A percentile compares a stretch with the other conserved stretches of the same genome.
phyloP scores from a whole-genome alignment of 2,888 invertebrate genomes.

The Nomada fucata region DNA sequence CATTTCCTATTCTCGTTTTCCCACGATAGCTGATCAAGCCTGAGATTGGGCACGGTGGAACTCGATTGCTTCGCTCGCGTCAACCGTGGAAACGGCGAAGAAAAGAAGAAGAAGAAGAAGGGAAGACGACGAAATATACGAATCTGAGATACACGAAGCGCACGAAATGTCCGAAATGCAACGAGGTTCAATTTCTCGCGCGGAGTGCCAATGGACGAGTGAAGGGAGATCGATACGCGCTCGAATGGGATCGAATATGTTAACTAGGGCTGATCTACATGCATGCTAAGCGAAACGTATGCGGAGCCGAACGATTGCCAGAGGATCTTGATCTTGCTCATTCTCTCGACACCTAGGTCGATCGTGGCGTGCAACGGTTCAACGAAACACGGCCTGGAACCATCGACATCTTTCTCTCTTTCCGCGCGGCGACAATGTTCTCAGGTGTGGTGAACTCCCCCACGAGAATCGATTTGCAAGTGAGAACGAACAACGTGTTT shows the following conservation, averaged over 20 bases:
- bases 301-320: slow-evolving; percentile 66
- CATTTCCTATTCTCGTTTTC: slow-evolving; percentile 19
- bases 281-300: slow-evolving; percentile 73
- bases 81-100: slow-evolving; percentile 12
- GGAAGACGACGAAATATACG: not conserved
- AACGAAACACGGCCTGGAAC: slow-evolving; percentile 47
- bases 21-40: slow-evolving; percentile 25
- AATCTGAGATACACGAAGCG: not conserved
- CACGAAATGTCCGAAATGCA: slow-evolving; percentile 17
- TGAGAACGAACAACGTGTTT: slow-evolving; percentile 54
- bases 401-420: slow-evolving; percentile 55
- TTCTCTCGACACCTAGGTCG: slow-evolving; percentile 40
- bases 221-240: slow-evolving; percentile 65
- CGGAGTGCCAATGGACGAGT: slow-evolving; percentile 25
- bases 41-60: slow-evolving; percentile 9
- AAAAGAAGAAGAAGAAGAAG: not conserved
- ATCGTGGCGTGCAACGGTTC: slow-evolving; percentile 25
- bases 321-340: slow-evolving; percentile 69
- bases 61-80: not conserved
- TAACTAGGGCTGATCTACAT: slow-evolving; percentile 73
- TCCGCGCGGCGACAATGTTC: slow-evolving; percentile 18
- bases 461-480: slow-evolving; percentile 55
- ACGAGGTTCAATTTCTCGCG: slow-evolving; percentile 51
- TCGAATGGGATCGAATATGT: slow-evolving; percentile 71
- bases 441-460: slow-evolving; percentile 39